Evolutionary conservation across 2,113 vertebrate species (phyloP).

Genomic region (Chloroceryle aenea): DNA sequence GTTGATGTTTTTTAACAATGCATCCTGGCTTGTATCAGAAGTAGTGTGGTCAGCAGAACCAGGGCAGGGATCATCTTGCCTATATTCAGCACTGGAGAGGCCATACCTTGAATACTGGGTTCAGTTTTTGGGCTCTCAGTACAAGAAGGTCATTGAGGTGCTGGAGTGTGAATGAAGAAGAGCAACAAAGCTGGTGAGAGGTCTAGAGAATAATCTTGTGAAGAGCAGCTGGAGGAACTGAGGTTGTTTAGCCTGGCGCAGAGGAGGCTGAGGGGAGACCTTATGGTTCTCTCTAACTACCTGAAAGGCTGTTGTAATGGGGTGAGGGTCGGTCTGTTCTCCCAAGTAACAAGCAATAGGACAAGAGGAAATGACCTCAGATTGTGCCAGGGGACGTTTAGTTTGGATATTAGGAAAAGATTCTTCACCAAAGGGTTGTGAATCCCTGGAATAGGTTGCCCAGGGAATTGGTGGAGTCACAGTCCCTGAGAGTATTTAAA

Average conservation of each 20-base stretch:
- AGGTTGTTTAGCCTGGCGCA: not conserved
- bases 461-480: not conserved
- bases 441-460: not conserved
- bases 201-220: not conserved
- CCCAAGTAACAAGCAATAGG: no score
- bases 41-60: not conserved
- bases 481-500: not conserved
- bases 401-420: not conserved
- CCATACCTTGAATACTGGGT: not conserved
- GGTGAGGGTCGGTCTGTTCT: accelerated
- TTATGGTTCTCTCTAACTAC: accelerated
- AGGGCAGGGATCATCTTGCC: no score
- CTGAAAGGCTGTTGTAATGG: not conserved
- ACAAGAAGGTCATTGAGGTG: not conserved
- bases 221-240: not conserved
- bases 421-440: not conserved
- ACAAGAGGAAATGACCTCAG: not conserved
- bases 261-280: not conserved
- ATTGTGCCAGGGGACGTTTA: not conserved
- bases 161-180: not conserved
- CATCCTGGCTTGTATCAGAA: not conserved
- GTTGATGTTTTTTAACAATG: not conserved
- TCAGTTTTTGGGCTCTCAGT: not conserved
- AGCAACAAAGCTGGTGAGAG: accelerated
- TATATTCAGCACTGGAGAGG: not conserved